Percentiles rank a stretch among this genome's conserved stretches.
Evolutionary conservation across 2,888 invertebrate species (phyloP).

Genomic region (Drosophila anomalata): DNA sequence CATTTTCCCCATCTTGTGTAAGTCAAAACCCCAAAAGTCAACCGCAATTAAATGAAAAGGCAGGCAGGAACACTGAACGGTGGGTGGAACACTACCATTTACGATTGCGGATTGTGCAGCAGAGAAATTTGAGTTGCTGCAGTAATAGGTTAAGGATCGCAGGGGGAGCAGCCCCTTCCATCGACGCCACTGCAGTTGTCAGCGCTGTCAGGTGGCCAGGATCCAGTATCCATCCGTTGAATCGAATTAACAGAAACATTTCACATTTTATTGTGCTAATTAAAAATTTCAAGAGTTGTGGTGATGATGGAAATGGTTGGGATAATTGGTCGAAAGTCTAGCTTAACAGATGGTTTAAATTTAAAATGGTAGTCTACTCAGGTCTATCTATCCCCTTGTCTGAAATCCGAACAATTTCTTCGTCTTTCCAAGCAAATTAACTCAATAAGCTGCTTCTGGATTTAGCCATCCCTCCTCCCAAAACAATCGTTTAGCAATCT

Average conservation of each 20-base stretch:
- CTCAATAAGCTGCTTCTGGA: neutral
- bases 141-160: constrained; percentile 29
- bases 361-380: neutral
- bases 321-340: neutral
- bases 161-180: no score
- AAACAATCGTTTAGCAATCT: neutral
- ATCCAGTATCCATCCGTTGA: constrained; percentile 34
- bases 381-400: neutral
- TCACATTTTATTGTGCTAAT: constrained; percentile 61
- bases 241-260: constrained; percentile 57
- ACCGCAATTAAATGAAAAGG: constrained; percentile 77
- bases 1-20: constrained; percentile 29
- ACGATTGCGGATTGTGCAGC: constrained; percentile 32
- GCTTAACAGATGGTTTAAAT: neutral
- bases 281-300: constrained; percentile 45
- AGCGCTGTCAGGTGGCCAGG: constrained; percentile 31
- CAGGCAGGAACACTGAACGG: constrained; percentile 15
- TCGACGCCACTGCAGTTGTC: constrained; percentile 45
- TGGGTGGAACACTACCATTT: constrained; percentile 46
- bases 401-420: neutral
- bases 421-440: neutral
- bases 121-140: constrained; percentile 45
- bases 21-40: constrained; percentile 71
- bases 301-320: neutral
- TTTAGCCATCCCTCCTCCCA: neutral